A percentile compares a stretch with the other conserved stretches of the same genome.
Evolutionary conservation across 1,140 invertebrate species (phyloP).

Genomic region (Aricia agestis): DNA sequence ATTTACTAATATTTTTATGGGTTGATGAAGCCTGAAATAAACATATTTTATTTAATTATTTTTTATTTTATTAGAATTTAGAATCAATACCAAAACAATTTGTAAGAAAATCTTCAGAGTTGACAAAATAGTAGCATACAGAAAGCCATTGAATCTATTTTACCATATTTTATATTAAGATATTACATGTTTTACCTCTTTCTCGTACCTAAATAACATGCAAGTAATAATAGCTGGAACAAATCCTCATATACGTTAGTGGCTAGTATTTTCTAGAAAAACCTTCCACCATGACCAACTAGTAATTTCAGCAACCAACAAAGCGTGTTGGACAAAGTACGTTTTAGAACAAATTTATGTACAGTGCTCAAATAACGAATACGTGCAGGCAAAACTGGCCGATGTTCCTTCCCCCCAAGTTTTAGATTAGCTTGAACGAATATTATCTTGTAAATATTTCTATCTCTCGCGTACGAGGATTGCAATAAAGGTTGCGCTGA

Average conservation of each 20-base stretch:
- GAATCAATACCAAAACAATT: no score
- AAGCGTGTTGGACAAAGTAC: constrained; percentile 56
- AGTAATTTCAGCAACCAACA: constrained; percentile 53
- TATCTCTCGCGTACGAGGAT: constrained; percentile 48
- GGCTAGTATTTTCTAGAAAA: constrained; percentile 15
- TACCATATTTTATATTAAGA: no score
- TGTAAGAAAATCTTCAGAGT: no score
- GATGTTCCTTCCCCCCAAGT: constrained; percentile 1
- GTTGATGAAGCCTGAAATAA: no score
- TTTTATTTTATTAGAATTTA: no score
- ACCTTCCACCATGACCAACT: constrained; percentile 25
- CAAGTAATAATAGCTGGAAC: neutral
- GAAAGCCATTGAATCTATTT: no score
- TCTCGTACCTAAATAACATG: neutral
- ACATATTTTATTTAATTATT: no score
- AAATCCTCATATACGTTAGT: constrained; percentile 16
- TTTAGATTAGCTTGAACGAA: constrained; percentile 14
- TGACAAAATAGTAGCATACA: no score
- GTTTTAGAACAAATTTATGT: constrained; percentile 33
- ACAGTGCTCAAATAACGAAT: constrained; percentile 18
- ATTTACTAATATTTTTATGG: no score
- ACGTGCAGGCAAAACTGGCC: constrained; percentile 21
- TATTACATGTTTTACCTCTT: neutral
- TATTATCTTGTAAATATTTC: constrained; percentile 41
- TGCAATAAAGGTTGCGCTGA: constrained; percentile 59